Evolutionary conservation across 2,888 invertebrate species (phyloP), one percentile per base, ranked within the genome.

Genomic region (Omphaloscelis lunosa): DNA sequence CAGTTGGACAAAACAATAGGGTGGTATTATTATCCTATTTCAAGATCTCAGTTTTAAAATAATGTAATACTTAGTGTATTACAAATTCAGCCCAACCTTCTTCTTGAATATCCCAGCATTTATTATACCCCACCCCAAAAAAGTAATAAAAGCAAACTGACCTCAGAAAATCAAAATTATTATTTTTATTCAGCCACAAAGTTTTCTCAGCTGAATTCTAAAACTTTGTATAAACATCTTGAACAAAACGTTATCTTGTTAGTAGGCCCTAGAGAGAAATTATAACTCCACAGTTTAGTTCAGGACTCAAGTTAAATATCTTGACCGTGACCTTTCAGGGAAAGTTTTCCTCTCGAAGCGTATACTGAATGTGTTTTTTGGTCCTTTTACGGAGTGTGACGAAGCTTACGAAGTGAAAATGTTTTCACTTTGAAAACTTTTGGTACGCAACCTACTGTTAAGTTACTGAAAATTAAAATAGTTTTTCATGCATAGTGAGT

Each of bases 191-290:
- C 84, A 41, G 41, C 80, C 80, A 7, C 81, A 73, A 81, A 84
- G 41, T 79, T 84, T 51, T 59, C 59, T 69, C 73, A 1, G 27
- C 29, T 51, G 80, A 81, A 84, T 68, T 81, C 63, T 56, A 51
- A 80, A 84, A 72, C 45, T 81, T 83, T 62, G 68, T 84, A 79
- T 53, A 84, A 83, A 73, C 80, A 81, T 84, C 84, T 81, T 53
- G 80, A 15, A 48, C 11, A 39, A 34, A 69, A 34, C 51, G 56
- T 48, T 84, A 65, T 84, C 80, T 34, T 27, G 15, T 59, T 69
- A 79, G 59, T 69, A 65, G 48, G 68, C 81, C 59, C 84, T 15
- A 56, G 81, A 23, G 81, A 79, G 58, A 56, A 11, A 84, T 81
- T 77, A 29, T 62, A n/a, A 73, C 72, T 79, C 41, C 59, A 72